phyloP scores from a whole-genome alignment of 1,140 invertebrate species.

The Ceratosolen fusciceps region DNA sequence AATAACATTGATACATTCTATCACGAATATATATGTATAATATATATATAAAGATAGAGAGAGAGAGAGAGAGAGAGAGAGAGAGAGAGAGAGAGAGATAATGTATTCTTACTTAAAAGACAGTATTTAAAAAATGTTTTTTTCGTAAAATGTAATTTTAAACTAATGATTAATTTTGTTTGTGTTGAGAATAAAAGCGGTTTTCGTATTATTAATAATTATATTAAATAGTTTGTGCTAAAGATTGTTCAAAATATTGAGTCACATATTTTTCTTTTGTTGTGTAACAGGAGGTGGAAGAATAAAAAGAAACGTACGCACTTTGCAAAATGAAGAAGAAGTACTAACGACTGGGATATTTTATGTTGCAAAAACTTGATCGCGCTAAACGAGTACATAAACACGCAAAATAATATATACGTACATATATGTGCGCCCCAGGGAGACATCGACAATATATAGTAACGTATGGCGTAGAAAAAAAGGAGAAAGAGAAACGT shows the following conservation, averaged over 20 bases:
- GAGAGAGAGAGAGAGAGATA: not conserved
- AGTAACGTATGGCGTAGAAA: conserved; percentile 39
- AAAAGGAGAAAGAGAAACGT: conserved; percentile 51
- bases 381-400: conserved; percentile 19
- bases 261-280: conserved; percentile 29
- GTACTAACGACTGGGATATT: conserved; percentile 44
- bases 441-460: conserved; percentile 10
- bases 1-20: too few species aligned
- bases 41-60: not conserved
- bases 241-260: conserved; percentile 18
- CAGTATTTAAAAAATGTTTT: too few species aligned
- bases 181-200: not conserved
- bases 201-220: not conserved
- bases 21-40: not conserved
- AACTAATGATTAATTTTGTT: not conserved
- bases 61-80: not conserved
- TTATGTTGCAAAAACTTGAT: not conserved
- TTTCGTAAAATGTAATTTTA: not conserved
- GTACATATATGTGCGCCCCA: conserved; percentile 28
- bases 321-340: conserved; percentile 31
- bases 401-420: conserved; percentile 26
- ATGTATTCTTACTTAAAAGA: too few species aligned
- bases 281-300: conserved; percentile 36
- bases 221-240: not conserved
- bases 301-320: conserved; percentile 17